Evolutionary conservation across 2,113 vertebrate species (phyloP), one percentile per base, ranked within the genome.

Genomic region (Narcine bancroftii): DNA sequence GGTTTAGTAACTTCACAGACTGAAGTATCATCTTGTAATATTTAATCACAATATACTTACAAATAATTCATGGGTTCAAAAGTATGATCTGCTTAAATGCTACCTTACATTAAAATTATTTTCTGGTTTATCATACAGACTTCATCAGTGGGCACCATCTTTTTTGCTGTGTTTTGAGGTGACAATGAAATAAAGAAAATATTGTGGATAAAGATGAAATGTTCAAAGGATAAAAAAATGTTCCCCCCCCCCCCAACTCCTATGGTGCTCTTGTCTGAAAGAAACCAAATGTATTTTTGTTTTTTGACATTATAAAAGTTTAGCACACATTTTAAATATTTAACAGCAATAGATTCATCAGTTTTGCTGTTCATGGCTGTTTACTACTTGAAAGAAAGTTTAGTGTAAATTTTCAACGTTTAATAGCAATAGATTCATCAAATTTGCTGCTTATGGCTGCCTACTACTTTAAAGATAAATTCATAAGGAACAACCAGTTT

Each of bases 391-490:
- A 71, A 91, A 42, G 89, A 91, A 91, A 29, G 3, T 71, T 91
- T n/a, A 69, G 2, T 10, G 39, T 69, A 69, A 69, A 39, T 65
- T 63, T 91, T 45, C 39, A 91, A 91, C n/a, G 39, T 39, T 89
- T 36, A 65, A 63, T 5, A 45, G 65, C 42, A 91, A 69, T 2
- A 91, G 26, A 47, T 69, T 91, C 42, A 91, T 45, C 39, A 60
- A 29, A 56, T 91, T 91, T 91, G 89, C 65, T 91, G 60, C 63
- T 91, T 26, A 69, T 69, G 65, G 63, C 89, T 71, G 89, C 71
- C 89, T 91, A 91, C 89, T 91, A 91, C 89, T 91, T 91, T 47
- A 71, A 91, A 42, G 89, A 91, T 63, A 45, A 91, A 91, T 24
- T 63, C 69, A 91, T 29, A 45, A 45, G 24, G 17, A 91, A 65